A percentile compares a stretch with the other conserved stretches of the same genome.
phyloP scores from a whole-genome alignment of 2,797 vertebrate species.

The Mus caroli region DNA sequence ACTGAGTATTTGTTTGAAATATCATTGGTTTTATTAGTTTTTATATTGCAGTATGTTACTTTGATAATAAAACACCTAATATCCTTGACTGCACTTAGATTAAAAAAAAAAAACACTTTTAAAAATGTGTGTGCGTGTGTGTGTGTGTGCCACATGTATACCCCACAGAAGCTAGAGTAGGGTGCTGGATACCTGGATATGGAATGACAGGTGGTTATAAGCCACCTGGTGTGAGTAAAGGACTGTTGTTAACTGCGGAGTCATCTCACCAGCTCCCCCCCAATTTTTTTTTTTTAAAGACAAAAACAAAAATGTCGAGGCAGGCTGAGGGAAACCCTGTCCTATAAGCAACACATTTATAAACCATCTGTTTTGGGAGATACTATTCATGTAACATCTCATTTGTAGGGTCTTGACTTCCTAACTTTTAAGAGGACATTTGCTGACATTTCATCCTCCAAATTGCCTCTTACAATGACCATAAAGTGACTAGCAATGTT shows the following conservation, averaged over 20 bases:
- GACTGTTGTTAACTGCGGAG: not conserved
- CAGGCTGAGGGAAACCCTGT: constrained; percentile 39
- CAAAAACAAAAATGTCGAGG: constrained; percentile 7
- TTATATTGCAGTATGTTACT: constrained; percentile 43
- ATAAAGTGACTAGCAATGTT: not conserved
- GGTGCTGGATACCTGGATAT: not conserved
- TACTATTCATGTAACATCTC: constrained; percentile 47
- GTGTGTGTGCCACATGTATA: not conserved
- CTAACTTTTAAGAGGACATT: constrained; percentile 2
- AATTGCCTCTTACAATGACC: constrained; percentile 14
- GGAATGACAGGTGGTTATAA: not conserved
- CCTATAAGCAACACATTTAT: constrained; percentile 26
- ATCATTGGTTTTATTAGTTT: constrained; percentile 52
- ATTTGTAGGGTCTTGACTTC: constrained; percentile 64
- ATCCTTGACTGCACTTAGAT: constrained; percentile 10
- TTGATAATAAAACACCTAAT: constrained; percentile 64
- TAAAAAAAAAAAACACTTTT: not conserved
- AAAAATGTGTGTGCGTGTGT: not conserved
- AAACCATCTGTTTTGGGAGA: constrained; percentile 34
- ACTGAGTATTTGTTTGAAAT: constrained; percentile 38
- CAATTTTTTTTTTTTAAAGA: not conserved
- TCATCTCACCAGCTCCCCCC: not conserved
- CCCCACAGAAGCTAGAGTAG: not conserved
- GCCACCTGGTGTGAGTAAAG: not conserved
- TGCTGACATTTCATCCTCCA: constrained; percentile 26